Percentiles rank a stretch among this genome's conserved stretches.
Evolutionary conservation across 2,888 invertebrate species (phyloP).

Genomic region (Electrophaes corylata): DNA sequence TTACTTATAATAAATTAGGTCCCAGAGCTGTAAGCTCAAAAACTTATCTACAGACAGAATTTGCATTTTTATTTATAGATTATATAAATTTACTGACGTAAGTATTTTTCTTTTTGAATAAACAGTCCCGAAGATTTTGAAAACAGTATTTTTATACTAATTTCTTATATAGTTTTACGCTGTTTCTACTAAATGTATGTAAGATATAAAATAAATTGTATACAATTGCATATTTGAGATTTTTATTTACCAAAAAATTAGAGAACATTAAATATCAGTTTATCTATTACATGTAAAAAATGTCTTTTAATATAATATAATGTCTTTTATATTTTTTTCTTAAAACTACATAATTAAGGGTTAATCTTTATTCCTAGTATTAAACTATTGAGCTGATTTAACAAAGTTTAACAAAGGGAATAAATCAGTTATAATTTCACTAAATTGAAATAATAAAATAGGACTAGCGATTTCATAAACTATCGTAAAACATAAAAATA

Average conservation of each 20-base stretch:
- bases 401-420: background rate
- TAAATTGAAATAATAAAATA: background rate
- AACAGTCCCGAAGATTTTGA: constrained; percentile 48
- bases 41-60: background rate
- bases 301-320: constrained; percentile 34
- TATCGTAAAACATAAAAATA: too few species aligned
- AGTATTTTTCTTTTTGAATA: constrained; percentile 44
- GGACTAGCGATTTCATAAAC: background rate
- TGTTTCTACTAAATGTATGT: constrained; percentile 75
- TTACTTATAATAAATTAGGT: background rate
- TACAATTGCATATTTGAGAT: constrained; percentile 66
- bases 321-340: constrained; percentile 29
- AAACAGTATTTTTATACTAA: constrained; percentile 82
- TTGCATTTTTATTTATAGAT: constrained; percentile 9
- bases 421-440: too few species aligned
- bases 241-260: constrained; percentile 39
- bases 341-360: constrained; percentile 5
- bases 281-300: constrained; percentile 16
- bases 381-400: background rate
- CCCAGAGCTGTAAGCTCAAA: constrained; percentile 11
- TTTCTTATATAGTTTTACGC: constrained; percentile 72
- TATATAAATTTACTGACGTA: background rate
- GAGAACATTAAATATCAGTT: constrained; percentile 18
- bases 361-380: background rate
- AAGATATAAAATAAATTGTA: constrained; percentile 77